Conservation (phyloP, 2,797 vertebrate species). For the Zalophus californianus region DNA sequence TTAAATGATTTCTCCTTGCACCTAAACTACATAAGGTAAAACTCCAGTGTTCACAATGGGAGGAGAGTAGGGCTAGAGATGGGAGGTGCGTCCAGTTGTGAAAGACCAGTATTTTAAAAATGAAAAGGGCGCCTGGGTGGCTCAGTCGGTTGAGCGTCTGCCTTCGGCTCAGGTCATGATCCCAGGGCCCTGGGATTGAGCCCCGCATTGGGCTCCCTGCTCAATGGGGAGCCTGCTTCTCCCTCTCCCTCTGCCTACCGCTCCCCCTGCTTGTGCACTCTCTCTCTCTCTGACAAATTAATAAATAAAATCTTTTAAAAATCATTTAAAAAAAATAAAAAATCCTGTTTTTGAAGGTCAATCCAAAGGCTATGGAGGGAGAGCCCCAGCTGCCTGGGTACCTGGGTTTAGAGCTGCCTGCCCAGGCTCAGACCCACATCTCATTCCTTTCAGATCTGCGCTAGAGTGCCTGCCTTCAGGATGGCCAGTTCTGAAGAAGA, state of each 20-base stretch:
- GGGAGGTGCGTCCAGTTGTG: neutral
- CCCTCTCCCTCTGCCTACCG: no score
- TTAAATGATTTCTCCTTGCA: neutral
- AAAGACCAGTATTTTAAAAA: conserved; percentile 6
- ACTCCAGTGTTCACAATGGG: neutral
- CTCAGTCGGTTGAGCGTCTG: no score
- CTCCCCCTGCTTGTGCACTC: no score
- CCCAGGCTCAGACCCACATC: no score
- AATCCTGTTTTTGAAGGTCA: neutral
- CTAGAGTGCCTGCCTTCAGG: neutral
- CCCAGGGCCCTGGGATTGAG: no score
- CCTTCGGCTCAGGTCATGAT: no score
- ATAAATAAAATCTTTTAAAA: no score
- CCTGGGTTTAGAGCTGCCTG: neutral
- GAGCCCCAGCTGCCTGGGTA: neutral
- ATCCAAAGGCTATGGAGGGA: neutral
- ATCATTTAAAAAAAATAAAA: neutral
- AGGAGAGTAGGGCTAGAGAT: neutral
- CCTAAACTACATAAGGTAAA: neutral
- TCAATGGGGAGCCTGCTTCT: no score
- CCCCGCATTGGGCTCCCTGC: no score
- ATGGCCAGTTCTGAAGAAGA: neutral
- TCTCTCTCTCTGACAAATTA: no score
- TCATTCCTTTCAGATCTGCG: neutral
- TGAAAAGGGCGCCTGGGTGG: neutral